Evolutionary conservation across 2,797 vertebrate species (phyloP).

Genomic region (Hippoglossus hippoglossus): DNA sequence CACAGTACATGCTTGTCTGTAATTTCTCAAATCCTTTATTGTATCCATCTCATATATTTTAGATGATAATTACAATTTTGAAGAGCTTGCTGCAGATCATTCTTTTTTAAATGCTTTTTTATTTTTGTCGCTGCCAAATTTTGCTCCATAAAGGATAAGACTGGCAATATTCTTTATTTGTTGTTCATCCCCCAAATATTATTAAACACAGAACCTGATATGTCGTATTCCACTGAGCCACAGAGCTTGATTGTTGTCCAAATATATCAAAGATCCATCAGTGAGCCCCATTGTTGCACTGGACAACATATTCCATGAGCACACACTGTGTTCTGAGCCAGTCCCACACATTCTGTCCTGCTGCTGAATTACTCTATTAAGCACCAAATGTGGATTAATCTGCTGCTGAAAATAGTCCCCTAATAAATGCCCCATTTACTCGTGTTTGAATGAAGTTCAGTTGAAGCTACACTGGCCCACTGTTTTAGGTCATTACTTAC

Average conservation of each 20-base stretch:
- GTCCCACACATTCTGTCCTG: neutral
- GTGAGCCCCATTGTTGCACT: neutral
- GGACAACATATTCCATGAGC: neutral
- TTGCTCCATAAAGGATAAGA: neutral
- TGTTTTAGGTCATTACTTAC: neutral
- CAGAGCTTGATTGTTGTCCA: neutral
- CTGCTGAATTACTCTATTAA: constrained; percentile 12
- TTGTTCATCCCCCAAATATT: neutral
- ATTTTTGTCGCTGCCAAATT: neutral
- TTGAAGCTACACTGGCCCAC: neutral
- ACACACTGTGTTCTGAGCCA: neutral
- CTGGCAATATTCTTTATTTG: too few species aligned
- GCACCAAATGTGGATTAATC: constrained; percentile 20
- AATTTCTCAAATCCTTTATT: neutral
- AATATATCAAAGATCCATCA: neutral
- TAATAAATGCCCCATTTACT: constrained; percentile 1
- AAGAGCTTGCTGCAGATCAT: neutral
- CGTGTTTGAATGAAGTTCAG: neutral
- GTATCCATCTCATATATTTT: neutral
- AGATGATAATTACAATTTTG: neutral
- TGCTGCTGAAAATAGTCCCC: constrained; percentile 2
- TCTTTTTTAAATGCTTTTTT: neutral
- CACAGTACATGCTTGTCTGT: neutral
- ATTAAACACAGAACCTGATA: neutral
- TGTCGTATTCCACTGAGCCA: neutral